phyloP scores from a whole-genome alignment of 2,113 vertebrate species.

The Eptesicus fuscus region DNA sequence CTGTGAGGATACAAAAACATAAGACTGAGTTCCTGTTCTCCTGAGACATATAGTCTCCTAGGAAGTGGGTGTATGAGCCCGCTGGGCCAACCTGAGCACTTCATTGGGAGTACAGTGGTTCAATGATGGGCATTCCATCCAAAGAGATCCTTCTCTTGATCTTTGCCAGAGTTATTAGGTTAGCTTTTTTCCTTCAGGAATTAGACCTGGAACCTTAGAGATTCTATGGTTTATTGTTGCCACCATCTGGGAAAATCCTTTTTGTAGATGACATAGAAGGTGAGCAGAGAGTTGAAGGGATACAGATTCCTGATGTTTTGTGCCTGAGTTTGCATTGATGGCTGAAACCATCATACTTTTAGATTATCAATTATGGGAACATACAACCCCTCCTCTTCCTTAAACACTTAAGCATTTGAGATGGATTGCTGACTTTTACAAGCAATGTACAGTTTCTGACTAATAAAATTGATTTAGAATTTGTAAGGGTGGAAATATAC shows the following conservation, averaged over 20 bases:
- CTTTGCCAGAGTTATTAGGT: background rate
- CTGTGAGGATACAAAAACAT: background rate
- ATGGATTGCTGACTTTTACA: background rate
- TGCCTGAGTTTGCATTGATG: background rate
- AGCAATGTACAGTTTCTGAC: background rate
- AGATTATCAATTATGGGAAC: background rate
- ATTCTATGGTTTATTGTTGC: background rate
- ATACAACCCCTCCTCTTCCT: background rate
- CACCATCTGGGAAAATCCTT: background rate
- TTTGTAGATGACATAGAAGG: background rate
- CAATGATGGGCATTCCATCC: background rate
- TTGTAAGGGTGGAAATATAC: background rate
- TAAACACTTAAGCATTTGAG: background rate
- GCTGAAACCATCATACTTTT: background rate
- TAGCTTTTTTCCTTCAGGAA: background rate
- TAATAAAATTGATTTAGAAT: conserved; percentile 52
- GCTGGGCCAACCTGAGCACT: background rate
- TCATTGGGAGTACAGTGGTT: accelerated
- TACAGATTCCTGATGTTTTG: background rate
- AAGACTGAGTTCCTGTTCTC: background rate
- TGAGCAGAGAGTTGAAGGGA: background rate
- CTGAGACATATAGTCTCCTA: background rate
- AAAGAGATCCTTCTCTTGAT: background rate
- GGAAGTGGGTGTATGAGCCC: background rate
- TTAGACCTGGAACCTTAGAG: background rate